Conservation (phyloP, 2,113 vertebrate species). For the Anolis sagrei region DNA sequence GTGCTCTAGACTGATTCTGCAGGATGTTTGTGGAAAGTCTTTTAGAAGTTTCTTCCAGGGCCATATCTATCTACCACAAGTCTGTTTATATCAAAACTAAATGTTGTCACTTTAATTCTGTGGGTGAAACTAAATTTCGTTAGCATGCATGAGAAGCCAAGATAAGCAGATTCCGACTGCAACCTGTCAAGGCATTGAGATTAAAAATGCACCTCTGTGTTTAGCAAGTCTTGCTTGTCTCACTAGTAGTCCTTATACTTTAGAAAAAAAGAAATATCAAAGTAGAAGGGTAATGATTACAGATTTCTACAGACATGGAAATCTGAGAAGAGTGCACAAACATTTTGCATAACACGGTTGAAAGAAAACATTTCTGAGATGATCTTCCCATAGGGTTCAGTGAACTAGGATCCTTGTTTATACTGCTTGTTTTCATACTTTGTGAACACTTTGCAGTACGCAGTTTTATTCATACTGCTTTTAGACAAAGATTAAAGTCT, state of each 20-base stretch:
- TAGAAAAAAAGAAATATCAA: constrained; percentile 40
- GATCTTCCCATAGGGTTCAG: constrained; percentile 39
- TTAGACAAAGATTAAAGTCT: constrained; percentile 23
- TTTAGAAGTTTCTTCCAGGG: not conserved
- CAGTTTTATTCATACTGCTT: constrained; percentile 30
- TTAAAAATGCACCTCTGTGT: constrained; percentile 5
- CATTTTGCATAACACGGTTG: constrained; percentile 51
- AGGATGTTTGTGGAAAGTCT: not conserved
- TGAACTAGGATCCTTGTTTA: constrained; percentile 48
- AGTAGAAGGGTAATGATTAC: constrained; percentile 42
- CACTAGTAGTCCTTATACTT: constrained; percentile 48
- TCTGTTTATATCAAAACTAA: not conserved
- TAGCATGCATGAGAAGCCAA: not conserved
- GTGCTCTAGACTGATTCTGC: not conserved
- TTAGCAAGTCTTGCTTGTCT: constrained; percentile 53
- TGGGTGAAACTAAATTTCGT: constrained; percentile 26
- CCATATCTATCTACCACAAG: not conserved
- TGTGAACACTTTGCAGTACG: constrained; percentile 26
- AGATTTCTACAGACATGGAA: constrained; percentile 57
- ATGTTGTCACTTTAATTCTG: not conserved
- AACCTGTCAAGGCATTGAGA: constrained; percentile 31
- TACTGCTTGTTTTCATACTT: constrained; percentile 47
- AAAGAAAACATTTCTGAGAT: constrained; percentile 65
- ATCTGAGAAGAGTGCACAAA: constrained; percentile 17
- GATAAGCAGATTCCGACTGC: constrained; percentile 9